These are phyloP conservation scores for Serranus cabrilla DNA, from an alignment of 2,797 vertebrate genomes.

Conservation along the genomic window DNA sequence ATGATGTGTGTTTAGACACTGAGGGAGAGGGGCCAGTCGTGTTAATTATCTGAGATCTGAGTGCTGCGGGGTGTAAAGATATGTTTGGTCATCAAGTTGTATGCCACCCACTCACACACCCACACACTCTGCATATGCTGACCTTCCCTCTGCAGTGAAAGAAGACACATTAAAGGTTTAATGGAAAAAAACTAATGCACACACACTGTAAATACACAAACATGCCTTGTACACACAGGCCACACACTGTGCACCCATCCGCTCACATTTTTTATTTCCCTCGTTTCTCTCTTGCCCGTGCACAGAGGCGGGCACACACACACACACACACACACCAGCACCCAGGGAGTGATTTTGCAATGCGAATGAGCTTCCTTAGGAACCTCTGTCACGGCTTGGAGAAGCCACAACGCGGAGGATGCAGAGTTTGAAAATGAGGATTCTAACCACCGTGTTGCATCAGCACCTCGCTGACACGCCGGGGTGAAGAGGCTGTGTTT, in stretches of 20 bases:
- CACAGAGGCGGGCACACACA: slow-evolving; percentile 9
- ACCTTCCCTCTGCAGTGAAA: slow-evolving; percentile 20
- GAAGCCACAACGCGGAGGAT: slow-evolving; percentile 43
- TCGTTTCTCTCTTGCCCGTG: neutral
- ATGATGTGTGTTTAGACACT: slow-evolving; percentile 12
- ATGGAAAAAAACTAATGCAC: slow-evolving; percentile 4
- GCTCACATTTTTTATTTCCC: neutral
- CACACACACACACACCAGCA: slow-evolving; percentile 16
- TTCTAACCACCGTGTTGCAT: slow-evolving; percentile 49
- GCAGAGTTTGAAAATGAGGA: slow-evolving; percentile 26
- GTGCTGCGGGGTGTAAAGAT: slow-evolving; percentile 16
- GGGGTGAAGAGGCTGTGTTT: slow-evolving; percentile 34
- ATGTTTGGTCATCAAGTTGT: slow-evolving; percentile 19
- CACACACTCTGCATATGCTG: slow-evolving; percentile 2
- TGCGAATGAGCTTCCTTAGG: slow-evolving; percentile 50
- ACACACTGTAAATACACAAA: slow-evolving; percentile 21
- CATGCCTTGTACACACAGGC: neutral
- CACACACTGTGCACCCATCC: neutral
- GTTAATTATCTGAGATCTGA: neutral
- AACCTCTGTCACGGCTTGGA: slow-evolving; percentile 38
- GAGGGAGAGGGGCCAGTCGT: slow-evolving; percentile 5
- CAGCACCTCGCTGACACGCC: slow-evolving; percentile 44
- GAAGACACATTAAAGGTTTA: slow-evolving; percentile 23
- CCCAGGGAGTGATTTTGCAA: slow-evolving; percentile 43
- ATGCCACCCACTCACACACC: slow-evolving; percentile 30